phyloP scores from a whole-genome alignment of 2,888 invertebrate species.

The Latrodectus elegans region DNA sequence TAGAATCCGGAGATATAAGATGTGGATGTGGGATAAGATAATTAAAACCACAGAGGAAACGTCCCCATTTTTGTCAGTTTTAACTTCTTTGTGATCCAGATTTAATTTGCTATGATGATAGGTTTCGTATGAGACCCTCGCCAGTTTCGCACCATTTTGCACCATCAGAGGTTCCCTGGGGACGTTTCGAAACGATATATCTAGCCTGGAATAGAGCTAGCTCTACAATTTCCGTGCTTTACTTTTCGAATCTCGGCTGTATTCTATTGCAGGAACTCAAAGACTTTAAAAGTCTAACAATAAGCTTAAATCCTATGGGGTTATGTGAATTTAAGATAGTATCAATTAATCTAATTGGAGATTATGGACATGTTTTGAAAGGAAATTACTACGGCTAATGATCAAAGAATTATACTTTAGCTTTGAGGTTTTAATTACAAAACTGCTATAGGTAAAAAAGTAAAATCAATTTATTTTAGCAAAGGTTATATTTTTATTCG shows the following conservation, averaged over 20 bases:
- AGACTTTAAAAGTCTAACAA: not conserved
- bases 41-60: slow-evolving; percentile 42
- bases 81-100: slow-evolving; percentile 27
- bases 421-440: too few relatives aligned
- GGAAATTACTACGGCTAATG: not conserved
- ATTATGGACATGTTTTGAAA: not conserved
- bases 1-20: slow-evolving; percentile 6
- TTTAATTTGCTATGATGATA: slow-evolving; percentile 26
- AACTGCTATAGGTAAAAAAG: too few relatives aligned
- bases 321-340: not conserved
- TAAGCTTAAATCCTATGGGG: not conserved
- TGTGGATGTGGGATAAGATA: slow-evolving; percentile 21
- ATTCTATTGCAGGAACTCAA: not conserved
- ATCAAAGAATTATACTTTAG: not conserved
- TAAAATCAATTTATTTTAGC: too few relatives aligned
- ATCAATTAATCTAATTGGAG: not conserved
- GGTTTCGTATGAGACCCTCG: slow-evolving; percentile 8
- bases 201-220: not conserved
- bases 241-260: not conserved
- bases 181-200: not conserved
- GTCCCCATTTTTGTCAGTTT: slow-evolving; percentile 25
- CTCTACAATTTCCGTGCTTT: not conserved
- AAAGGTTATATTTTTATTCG: too few relatives aligned
- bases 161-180: not conserved
- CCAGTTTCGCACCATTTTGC: slow-evolving; percentile 9